Base-by-base conservation (phyloP, 2,113 vertebrate species). In the Gasterosteus nipponicus region DNA sequence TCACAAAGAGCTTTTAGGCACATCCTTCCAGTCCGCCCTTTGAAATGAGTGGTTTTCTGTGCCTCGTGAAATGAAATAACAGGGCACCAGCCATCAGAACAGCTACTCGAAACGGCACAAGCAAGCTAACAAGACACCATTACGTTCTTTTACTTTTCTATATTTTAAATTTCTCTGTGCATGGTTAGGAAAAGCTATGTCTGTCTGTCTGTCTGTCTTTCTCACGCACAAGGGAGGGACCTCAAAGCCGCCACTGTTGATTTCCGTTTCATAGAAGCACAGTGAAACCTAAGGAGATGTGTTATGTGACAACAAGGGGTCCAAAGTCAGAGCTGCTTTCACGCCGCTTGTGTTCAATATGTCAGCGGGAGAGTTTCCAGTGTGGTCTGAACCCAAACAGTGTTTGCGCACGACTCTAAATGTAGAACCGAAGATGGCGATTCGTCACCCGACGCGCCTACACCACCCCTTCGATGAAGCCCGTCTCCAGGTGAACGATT, bases 401-500 rank as follows among this genome's bases (percentile, higher is more conserved):
- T 89, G 82, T 80, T 71, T 51, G 22, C 70, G 80, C n/a, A 56
- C 68, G 76, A 76, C 46, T 80, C 77, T 76, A 77, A 78, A 81
- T 75, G 76, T 75, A 57, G 53, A 59, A 75, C 64, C 2, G 33
- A 42, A 41, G 58, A 26, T 35, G 18, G 14, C 1, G 54, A 53
- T 53, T 53, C 19, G 22, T 9, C 49, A 22, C n/a, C 49, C 16
- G 49, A 10, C 18, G 49, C n/a, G 39, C 38, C 94, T 95, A 97
- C 33, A 96, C 88, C 73, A 96, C 83, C 33, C 95, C 96, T 86
- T 95, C 92, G 29, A 97, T 83, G 83, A 95, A 96, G 75, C 92
- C 93, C 0, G 96, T 97, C 91, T 97, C 96, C 87, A 97, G 85
- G 85, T 97, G 96, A 78, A 97, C 95, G 7, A 97, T 97, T 49